Base-by-base conservation (phyloP, 2,113 vertebrate genomes). In the Acinonyx jubatus region DNA sequence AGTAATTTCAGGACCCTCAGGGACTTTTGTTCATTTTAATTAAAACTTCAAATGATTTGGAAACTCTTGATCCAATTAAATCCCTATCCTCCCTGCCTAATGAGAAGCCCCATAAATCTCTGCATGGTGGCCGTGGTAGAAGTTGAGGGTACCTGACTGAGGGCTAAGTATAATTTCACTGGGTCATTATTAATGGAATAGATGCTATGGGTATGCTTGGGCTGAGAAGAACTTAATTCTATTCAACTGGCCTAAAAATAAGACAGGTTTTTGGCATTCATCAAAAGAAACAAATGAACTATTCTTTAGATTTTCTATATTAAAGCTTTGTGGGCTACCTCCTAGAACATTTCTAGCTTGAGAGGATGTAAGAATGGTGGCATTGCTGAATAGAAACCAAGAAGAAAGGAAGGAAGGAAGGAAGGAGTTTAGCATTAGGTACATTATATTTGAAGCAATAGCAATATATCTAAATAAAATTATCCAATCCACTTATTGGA, bases 21-120 rank as follows among this genome's bases (percentile, higher is more conserved):
- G 25, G 50, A 84, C 97, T 86, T 91, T 38, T 15, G 21, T 78
- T 78, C 31, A 95, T 78, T 90, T 89, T 69, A 78, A 61, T 88
- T 74, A 78, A 86, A 91, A 91, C 48, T 87, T 96, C 8, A 93
- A 57, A 63, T 80, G 66, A 65, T 36, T 27, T 91, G 36, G 31
- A 93, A 94, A 96, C 61, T 68, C 14, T 38, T 93, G n/a, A 87
- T 80, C 61, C 88, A 41, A 80, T 76, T 55, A 90, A 23, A 5
- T 31, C 12, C 41, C n/a, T 38, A n/a, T 5, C 21, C 38, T 11
- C 86, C 5, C 63, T 55, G 65, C 61, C 74, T 27, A 45, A 89
- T 66, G n/a, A 71, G 2, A 29, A 50, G 10, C 68, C 92, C 91
- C 16, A 83, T 45, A 38, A 96, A 45, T 78, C n/a, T 71, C 84